Conservation (phyloP, 2,888 invertebrate genomes). For the Hemicrepidius hirtus region DNA sequence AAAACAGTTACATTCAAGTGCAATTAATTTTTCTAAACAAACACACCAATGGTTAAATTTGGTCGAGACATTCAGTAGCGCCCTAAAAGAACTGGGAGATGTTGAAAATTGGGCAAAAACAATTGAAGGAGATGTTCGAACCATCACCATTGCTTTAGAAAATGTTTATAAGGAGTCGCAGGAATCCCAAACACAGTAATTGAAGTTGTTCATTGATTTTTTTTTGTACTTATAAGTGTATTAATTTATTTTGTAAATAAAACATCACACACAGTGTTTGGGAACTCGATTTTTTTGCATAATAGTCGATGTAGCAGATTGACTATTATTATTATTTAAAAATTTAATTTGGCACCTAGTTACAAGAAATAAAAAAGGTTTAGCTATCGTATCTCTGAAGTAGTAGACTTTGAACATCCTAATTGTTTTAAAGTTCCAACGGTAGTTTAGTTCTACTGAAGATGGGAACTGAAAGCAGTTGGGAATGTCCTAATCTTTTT, state of each 20-base stretch:
- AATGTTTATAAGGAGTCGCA: constrained; percentile 89
- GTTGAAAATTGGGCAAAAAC: constrained; percentile 99
- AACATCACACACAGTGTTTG: not conserved
- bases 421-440: no score
- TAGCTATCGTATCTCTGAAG: no score
- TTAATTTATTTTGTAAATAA: not conserved
- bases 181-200: constrained; percentile 62
- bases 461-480: no score
- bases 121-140: constrained; percentile 96
- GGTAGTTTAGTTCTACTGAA: no score
- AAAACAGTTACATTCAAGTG: constrained; percentile 94
- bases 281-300: no score
- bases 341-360: no score
- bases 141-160: constrained; percentile 93
- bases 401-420: no score
- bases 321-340: no score
- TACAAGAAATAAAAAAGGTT: no score
- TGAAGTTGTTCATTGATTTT: not conserved
- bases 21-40: constrained; percentile 96
- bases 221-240: not conserved
- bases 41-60: constrained; percentile 97
- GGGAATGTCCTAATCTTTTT: no score
- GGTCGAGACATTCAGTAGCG: constrained; percentile 90
- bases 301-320: no score
- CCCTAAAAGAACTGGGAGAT: constrained; percentile 97